Percentiles rank a stretch among this genome's conserved stretches.
phyloP scores from a whole-genome alignment of 2,797 vertebrate genomes.

The Paedocypris micromegethes region DNA sequence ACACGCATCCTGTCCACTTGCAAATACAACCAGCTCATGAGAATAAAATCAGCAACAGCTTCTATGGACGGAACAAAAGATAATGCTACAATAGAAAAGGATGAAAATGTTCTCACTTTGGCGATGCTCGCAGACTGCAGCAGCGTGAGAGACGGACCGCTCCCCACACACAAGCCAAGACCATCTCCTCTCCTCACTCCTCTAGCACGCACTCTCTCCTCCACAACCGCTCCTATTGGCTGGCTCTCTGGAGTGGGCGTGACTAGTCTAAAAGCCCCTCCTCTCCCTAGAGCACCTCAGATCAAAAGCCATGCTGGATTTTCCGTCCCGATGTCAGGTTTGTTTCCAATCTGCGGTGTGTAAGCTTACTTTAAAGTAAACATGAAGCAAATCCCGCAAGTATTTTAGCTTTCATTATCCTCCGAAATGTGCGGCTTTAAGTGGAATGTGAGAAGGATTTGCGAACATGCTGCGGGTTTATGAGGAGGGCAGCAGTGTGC shows the following conservation, averaged over 20 bases:
- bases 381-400: slow-evolving; percentile 16
- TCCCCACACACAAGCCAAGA: slow-evolving; percentile 42
- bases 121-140: slow-evolving; percentile 49
- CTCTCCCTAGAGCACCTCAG: slow-evolving; percentile 12
- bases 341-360: slow-evolving; percentile 31
- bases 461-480: slow-evolving; percentile 1
- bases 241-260: slow-evolving; percentile 15
- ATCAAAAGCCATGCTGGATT: slow-evolving; percentile 40
- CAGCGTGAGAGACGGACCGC: slow-evolving; percentile 44
- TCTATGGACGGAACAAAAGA: background rate
- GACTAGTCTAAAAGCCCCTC: background rate
- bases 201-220: slow-evolving; percentile 19
- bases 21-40: no score
- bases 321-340: slow-evolving; percentile 19
- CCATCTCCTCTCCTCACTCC: slow-evolving; percentile 27
- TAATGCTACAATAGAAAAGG: background rate
- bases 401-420: slow-evolving; percentile 1
- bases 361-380: slow-evolving; percentile 33
- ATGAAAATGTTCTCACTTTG: slow-evolving; percentile 30
- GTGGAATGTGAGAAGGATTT: slow-evolving; percentile 13
- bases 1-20: no score
- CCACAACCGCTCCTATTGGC: slow-evolving; percentile 18
- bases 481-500: slow-evolving; percentile 1
- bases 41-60: no score
- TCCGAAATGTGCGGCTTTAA: slow-evolving; percentile 9